These are phyloP conservation scores for Labeo rohita DNA, from an alignment of 2,113 vertebrate species.

Conservation along the genomic window DNA sequence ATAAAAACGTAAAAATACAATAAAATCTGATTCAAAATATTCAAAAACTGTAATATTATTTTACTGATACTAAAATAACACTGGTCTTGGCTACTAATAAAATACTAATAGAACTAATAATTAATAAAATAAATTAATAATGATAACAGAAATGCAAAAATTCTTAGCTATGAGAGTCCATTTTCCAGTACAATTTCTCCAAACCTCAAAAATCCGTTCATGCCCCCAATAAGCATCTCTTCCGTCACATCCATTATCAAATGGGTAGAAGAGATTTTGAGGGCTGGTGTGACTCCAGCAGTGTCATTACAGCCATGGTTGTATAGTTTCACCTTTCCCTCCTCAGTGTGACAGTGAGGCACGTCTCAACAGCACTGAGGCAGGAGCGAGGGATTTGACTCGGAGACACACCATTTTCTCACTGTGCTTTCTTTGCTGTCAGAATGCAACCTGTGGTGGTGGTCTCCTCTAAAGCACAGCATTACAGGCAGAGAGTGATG, in stretches of 20 bases:
- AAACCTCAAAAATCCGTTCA: too few relatives aligned
- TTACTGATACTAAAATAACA: too few relatives aligned
- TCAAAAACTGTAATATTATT: too few relatives aligned
- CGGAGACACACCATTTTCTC: background rate
- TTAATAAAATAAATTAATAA: too few relatives aligned
- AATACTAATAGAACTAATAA: too few relatives aligned
- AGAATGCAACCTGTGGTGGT: constrained; percentile 3
- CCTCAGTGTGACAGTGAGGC: background rate
- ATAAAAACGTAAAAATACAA: too few relatives aligned
- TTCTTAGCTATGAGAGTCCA: too few relatives aligned
- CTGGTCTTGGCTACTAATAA: too few relatives aligned
- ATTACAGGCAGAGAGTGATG: background rate
- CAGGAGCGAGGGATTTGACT: background rate
- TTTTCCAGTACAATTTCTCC: too few relatives aligned
- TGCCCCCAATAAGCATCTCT: background rate
- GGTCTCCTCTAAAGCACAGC: constrained; percentile 1
- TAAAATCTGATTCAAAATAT: too few relatives aligned
- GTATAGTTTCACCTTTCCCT: background rate
- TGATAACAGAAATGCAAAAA: too few relatives aligned
- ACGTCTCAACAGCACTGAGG: background rate
- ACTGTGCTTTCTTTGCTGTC: constrained; percentile 8
- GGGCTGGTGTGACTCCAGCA: background rate
- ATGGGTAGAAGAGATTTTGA: background rate
- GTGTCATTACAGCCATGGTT: background rate
- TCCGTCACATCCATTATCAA: background rate